These are phyloP conservation scores for Lasiurus borealis DNA, from an alignment of 2,113 vertebrate genomes.

Conservation along the genomic window DNA sequence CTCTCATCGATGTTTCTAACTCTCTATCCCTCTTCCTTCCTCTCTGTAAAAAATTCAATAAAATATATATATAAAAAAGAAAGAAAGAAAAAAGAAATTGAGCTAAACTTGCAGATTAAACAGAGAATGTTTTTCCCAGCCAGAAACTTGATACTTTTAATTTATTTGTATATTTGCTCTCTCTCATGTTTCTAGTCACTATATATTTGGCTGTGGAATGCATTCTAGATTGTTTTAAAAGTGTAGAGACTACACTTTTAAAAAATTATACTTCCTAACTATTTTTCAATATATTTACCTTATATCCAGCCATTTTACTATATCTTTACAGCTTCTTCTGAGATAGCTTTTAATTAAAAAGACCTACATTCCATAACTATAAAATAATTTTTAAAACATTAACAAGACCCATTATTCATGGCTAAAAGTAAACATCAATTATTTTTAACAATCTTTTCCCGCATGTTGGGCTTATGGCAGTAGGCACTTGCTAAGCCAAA, in stretches of 20 bases:
- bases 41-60: no score
- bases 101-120: constrained; percentile 22
- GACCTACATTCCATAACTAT: neutral
- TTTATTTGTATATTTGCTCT: neutral
- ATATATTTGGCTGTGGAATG: neutral
- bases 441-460: neutral
- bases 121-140: neutral
- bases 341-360: constrained; percentile 1
- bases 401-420: neutral
- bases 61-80: no score
- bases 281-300: neutral
- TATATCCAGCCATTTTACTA: constrained; percentile 22
- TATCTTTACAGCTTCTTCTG: neutral
- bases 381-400: constrained; percentile 30
- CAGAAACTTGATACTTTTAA: neutral
- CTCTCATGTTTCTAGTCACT: neutral
- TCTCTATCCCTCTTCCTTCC: no score
- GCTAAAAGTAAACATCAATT: neutral
- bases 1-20: no score
- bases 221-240: neutral
- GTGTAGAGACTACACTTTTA: neutral
- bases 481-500: neutral
- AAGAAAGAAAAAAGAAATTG: neutral
- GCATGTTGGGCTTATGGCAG: neutral
- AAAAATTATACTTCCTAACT: constrained; percentile 5